These are phyloP conservation scores for Aphaenogaster ashmeadi DNA, from an alignment of 1,140 invertebrate genomes.

Conservation along the genomic window DNA sequence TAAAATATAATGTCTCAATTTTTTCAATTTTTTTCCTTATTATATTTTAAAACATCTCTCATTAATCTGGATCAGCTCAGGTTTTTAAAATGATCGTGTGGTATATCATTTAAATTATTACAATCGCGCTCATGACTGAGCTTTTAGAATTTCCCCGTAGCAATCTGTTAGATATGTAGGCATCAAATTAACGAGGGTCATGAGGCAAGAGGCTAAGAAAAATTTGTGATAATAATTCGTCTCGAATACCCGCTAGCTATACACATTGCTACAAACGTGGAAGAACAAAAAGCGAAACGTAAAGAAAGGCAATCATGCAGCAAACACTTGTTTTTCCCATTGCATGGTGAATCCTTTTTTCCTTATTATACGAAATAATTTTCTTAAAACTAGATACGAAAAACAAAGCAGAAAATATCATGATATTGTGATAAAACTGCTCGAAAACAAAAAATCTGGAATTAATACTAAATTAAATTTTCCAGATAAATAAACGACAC, in stretches of 20 bases:
- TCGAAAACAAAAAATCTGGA: background rate
- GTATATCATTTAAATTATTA: conserved; percentile 16
- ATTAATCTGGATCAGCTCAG: conserved; percentile 4
- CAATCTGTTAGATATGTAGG: background rate
- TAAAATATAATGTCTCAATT: background rate
- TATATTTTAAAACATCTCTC: conserved; percentile 1
- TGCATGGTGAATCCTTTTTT: background rate
- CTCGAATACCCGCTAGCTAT: background rate
- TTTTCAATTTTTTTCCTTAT: conserved; percentile 9
- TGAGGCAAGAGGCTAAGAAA: background rate
- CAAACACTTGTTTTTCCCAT: background rate
- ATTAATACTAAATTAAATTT: conserved; percentile 17
- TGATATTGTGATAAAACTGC: background rate
- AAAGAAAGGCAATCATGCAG: background rate
- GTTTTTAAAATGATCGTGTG: background rate
- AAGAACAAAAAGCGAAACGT: background rate
- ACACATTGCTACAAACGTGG: background rate
- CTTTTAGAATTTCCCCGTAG: conserved; percentile 15
- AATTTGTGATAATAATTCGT: conserved; percentile 42
- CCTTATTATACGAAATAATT: background rate
- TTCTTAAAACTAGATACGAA: background rate
- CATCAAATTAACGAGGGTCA: conserved; percentile 29
- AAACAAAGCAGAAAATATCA: conserved; percentile 23
- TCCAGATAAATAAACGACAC: background rate
- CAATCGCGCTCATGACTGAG: conserved; percentile 3